phyloP scores from a whole-genome alignment of 1,140 invertebrate species.

The Anastatus disparis region DNA sequence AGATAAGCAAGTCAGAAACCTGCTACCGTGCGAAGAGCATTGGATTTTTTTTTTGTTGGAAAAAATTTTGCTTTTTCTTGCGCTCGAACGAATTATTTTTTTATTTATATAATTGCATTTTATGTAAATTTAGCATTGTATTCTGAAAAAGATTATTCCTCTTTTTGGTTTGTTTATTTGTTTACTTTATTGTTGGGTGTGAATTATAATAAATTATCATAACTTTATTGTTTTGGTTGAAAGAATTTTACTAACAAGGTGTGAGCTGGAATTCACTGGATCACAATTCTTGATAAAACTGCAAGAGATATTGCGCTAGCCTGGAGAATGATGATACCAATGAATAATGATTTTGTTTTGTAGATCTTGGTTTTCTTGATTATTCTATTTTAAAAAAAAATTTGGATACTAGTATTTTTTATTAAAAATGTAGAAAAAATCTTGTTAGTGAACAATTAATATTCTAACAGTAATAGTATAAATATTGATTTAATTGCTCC shows the following conservation, averaged over 20 bases:
- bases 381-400: not conserved
- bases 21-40: not conserved
- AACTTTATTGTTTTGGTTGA: not conserved
- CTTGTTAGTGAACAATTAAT: not conserved
- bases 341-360: not conserved
- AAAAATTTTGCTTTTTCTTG: no score
- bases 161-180: no score
- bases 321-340: not conserved
- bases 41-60: no score
- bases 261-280: not conserved
- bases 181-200: no score
- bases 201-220: not conserved
- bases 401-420: not conserved
- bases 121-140: not conserved
- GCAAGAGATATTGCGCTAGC: no score
- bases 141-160: no score
- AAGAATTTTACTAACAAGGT: not conserved
- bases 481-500: not conserved
- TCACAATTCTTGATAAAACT: not conserved
- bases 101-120: not conserved
- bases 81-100: no score
- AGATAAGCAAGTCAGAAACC: conserved; percentile 8
- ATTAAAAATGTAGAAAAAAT: no score
- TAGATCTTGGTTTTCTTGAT: not conserved
- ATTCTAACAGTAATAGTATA: not conserved